Conservation (phyloP, 2,888 invertebrate species). For the Xanthia togata region DNA sequence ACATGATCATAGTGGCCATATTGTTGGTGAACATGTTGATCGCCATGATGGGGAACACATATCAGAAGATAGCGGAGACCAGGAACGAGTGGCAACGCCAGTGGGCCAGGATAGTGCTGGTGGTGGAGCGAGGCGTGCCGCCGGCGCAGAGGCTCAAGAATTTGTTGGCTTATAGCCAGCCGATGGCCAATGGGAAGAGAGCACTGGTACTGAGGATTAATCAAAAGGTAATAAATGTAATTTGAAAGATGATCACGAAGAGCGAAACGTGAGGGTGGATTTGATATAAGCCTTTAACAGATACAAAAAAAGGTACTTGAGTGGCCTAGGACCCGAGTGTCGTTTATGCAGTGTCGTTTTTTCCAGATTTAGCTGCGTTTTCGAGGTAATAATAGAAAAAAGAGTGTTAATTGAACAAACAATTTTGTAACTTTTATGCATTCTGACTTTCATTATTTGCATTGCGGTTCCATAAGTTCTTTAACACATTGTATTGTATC, state of each 20-base stretch:
- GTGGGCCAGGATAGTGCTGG: constrained; percentile 99
- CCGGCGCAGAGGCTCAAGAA: constrained; percentile 96
- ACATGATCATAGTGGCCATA: constrained; percentile 99
- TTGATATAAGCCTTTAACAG: neutral
- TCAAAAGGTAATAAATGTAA: constrained; percentile 92
- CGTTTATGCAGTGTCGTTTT: neutral
- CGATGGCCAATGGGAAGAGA: constrained; percentile 96
- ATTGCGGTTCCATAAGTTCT: neutral
- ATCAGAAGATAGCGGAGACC: constrained; percentile 99
- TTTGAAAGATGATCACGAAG: neutral
- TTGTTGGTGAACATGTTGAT: constrained; percentile 99
- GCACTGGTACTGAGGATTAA: constrained; percentile 97
- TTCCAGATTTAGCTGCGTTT: too few species aligned
- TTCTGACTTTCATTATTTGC: neutral
- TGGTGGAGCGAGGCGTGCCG: constrained; percentile 98
- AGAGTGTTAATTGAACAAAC: neutral
- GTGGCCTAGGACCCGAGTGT: neutral
- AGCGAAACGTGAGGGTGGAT: neutral
- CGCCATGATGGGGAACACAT: constrained; percentile 99
- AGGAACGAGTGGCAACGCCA: constrained; percentile 99
- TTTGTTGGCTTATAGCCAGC: constrained; percentile 97
- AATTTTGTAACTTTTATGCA: neutral
- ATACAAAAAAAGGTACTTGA: neutral
- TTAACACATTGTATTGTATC: constrained; percentile 7
- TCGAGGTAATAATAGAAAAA: neutral